Evolutionary conservation across 2,888 invertebrate species (phyloP).

Genomic region (Nysson spinosus): DNA sequence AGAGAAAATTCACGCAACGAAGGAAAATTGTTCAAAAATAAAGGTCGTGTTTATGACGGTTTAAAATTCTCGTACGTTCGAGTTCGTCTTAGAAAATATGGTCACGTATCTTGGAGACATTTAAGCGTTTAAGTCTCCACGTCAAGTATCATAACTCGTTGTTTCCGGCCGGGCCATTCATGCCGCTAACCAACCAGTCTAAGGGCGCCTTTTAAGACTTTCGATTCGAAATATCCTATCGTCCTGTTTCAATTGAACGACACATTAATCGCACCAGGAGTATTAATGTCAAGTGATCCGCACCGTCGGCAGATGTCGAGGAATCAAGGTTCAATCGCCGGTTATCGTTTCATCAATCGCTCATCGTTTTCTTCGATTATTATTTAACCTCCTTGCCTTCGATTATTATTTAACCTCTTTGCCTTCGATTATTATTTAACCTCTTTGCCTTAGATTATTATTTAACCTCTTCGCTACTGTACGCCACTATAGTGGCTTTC

Average conservation of each 20-base stretch:
- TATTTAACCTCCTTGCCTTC: no score
- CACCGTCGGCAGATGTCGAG: no score
- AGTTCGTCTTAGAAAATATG: conserved; percentile 28
- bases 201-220: conserved; percentile 57
- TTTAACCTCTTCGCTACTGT: no score
- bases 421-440: no score
- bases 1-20: no score
- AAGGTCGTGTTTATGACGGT: conserved; percentile 4
- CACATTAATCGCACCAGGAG: not conserved
- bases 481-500: no score
- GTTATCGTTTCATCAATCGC: no score
- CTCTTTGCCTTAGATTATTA: no score
- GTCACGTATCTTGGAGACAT: conserved; percentile 62
- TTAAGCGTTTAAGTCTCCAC: conserved; percentile 70
- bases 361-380: no score
- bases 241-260: not conserved
- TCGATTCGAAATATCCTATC: conserved; percentile 20
- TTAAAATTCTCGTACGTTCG: conserved; percentile 1
- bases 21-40: not conserved
- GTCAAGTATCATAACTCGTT: conserved; percentile 74
- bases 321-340: no score
- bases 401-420: no score
- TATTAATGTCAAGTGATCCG: conserved; percentile 13
- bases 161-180: conserved; percentile 71
- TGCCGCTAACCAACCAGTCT: conserved; percentile 49